Conservation (phyloP, 2,797 vertebrate species). For the Coreius guichenoti region DNA sequence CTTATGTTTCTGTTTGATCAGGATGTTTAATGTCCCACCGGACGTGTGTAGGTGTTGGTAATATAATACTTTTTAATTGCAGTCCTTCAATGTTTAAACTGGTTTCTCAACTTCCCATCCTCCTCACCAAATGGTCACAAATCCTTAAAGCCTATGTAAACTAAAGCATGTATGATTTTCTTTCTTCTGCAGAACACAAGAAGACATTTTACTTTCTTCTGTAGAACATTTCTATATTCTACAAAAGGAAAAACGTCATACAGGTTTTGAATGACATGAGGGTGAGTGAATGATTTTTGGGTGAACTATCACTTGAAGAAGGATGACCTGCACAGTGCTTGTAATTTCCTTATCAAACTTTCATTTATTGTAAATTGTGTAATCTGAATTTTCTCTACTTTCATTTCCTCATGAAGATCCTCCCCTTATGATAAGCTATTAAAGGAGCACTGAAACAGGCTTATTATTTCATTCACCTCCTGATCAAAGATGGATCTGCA, state of each 20-base stretch:
- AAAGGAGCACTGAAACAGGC: background rate
- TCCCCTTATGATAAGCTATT: background rate
- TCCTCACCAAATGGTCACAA: background rate
- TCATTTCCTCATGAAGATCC: background rate
- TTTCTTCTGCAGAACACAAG: background rate
- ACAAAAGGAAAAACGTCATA: too few species aligned
- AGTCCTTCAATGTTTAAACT: background rate
- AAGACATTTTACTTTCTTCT: background rate
- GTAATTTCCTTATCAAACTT: background rate
- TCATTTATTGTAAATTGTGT: background rate
- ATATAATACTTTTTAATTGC: background rate
- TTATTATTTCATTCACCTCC: background rate
- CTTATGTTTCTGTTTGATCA: background rate
- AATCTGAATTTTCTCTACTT: background rate
- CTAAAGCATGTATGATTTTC: background rate
- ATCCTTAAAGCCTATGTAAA: too few species aligned
- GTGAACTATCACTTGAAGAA: background rate
- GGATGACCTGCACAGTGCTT: background rate
- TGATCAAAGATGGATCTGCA: conserved; percentile 5
- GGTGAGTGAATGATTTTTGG: too few species aligned
- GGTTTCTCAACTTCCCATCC: background rate
- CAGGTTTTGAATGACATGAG: background rate
- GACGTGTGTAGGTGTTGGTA: background rate
- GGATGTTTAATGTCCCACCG: background rate
- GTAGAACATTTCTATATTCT: too few species aligned